A percentile compares a stretch with the other conserved stretches of the same genome.
Evolutionary conservation across 2,113 vertebrate genomes (phyloP).

Genomic region (Ifrita kowaldi): DNA sequence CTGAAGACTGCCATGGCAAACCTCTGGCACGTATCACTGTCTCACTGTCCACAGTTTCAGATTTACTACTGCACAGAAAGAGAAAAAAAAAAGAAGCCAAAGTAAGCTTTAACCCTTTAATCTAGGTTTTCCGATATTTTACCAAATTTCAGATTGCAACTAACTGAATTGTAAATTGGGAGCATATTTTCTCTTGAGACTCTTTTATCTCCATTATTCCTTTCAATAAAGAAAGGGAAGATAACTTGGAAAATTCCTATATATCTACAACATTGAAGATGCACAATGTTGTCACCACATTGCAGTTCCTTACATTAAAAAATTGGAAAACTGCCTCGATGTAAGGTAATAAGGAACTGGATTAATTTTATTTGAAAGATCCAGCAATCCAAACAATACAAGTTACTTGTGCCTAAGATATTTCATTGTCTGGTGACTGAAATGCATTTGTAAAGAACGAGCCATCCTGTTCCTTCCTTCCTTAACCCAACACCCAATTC

Average conservation of each 20-base stretch:
- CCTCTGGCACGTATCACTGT: constrained; percentile 93
- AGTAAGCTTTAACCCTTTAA: not conserved
- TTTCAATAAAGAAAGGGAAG: not conserved
- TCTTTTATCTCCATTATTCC: not conserved
- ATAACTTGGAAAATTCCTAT: not conserved
- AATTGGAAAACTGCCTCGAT: not conserved
- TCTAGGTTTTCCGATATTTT: not conserved
- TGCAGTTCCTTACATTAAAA: not conserved
- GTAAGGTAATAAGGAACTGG: not conserved
- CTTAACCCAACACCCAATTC: not conserved
- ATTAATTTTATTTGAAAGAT: not conserved
- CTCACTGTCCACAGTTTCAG: constrained; percentile 90
- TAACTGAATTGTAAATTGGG: not conserved
- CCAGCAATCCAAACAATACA: not conserved
- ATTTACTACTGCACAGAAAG: constrained; percentile 82
- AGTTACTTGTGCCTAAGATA: not conserved
- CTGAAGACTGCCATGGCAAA: constrained; percentile 95
- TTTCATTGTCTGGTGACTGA: not conserved
- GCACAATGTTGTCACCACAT: not conserved
- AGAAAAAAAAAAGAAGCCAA: not conserved
- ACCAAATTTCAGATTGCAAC: not conserved
- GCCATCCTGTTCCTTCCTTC: not conserved
- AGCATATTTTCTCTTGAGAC: not conserved
- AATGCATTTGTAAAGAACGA: not conserved
- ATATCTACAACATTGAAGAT: not conserved